Evolutionary conservation across 2,113 vertebrate species (phyloP).

Genomic region (Vulpes lagopus): DNA sequence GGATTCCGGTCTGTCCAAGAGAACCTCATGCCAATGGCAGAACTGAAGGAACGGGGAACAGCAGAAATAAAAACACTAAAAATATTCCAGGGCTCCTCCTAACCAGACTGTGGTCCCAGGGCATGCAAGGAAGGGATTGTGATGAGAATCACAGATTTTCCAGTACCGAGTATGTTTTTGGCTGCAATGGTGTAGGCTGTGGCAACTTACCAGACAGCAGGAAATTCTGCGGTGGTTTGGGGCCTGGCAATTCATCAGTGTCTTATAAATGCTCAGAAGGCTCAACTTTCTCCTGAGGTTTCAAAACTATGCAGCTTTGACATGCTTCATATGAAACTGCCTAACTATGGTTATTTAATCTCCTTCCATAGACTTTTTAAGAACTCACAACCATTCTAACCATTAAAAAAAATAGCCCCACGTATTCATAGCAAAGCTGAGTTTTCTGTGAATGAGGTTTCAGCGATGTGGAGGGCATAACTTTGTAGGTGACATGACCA

Average conservation of each 20-base stretch:
- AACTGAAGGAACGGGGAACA: background rate
- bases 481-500: constrained; percentile 33
- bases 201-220: constrained; percentile 58
- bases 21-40: background rate
- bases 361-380: constrained; percentile 50
- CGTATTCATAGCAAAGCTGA: background rate
- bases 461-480: background rate
- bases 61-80: constrained; percentile 1
- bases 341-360: constrained; percentile 65
- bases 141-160: constrained; percentile 62
- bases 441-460: constrained; percentile 66
- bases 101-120: constrained; percentile 1
- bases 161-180: background rate
- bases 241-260: constrained; percentile 16
- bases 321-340: constrained; percentile 74
- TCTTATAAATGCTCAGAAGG: constrained; percentile 65
- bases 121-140: background rate
- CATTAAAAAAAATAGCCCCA: constrained; percentile 19
- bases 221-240: constrained; percentile 61
- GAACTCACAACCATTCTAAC: constrained; percentile 34
- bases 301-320: constrained; percentile 72
- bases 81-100: background rate
- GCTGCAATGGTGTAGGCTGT: constrained; percentile 19
- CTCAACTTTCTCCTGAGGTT: constrained; percentile 73
- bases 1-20: background rate